A percentile compares a stretch with the other conserved stretches of the same genome.
These are phyloP conservation scores for Dryococelus australis DNA, from an alignment of 2,888 invertebrate species.

Conservation along the genomic window DNA sequence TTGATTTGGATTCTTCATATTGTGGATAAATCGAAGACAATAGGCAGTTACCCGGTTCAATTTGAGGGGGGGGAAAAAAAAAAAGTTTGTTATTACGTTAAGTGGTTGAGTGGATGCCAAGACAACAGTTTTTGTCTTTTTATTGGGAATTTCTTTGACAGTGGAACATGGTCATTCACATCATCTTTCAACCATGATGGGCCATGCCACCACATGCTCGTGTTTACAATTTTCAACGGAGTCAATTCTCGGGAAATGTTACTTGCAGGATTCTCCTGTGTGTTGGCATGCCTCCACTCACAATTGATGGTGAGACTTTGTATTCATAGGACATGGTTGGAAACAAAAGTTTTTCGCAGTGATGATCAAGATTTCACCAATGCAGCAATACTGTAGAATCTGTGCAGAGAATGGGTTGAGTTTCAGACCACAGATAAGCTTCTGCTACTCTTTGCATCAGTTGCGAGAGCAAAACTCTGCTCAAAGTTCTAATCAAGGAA, in stretches of 20 bases:
- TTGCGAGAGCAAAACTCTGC: constrained; percentile 48
- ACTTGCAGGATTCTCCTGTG: background rate
- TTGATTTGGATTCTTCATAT: no score
- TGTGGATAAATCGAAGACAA: no score
- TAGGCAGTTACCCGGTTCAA: no score
- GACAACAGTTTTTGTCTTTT: no score
- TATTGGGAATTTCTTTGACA: no score
- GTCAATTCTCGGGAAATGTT: no score
- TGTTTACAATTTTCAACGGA: no score
- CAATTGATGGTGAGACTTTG: constrained; percentile 40
- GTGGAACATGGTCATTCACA: no score
- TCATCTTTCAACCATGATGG: background rate
- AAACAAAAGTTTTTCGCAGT: constrained; percentile 49
- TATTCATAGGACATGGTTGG: constrained; percentile 49
- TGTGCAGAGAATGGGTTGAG: constrained; percentile 45
- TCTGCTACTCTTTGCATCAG: constrained; percentile 41
- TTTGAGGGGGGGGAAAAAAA: no score
- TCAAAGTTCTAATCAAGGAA: constrained; percentile 52
- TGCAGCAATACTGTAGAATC: constrained; percentile 52
- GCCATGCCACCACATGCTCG: no score
- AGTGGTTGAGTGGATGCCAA: no score
- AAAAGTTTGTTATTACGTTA: no score
- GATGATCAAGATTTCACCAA: constrained; percentile 47
- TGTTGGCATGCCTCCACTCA: constrained; percentile 46
- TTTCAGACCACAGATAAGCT: constrained; percentile 30